phyloP scores from a whole-genome alignment of 2,888 invertebrate genomes.

The Helicoverpa assulta region DNA sequence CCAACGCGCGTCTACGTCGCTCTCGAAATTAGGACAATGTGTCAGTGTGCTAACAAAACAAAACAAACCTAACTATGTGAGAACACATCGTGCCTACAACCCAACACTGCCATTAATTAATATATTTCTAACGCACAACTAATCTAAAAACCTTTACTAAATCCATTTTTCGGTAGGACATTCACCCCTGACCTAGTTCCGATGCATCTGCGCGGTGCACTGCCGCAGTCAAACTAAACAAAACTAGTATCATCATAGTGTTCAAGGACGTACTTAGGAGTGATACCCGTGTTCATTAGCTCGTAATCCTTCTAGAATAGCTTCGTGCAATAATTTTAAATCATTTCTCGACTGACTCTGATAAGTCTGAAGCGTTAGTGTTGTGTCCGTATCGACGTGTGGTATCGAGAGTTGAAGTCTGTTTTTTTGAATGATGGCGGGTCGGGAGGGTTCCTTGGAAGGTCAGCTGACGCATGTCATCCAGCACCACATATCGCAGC shows the following conservation, averaged over 20 bases:
- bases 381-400: constrained; percentile 58
- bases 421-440: constrained; percentile 78
- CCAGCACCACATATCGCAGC: constrained; percentile 83
- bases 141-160: constrained; percentile 52
- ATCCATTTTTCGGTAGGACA: constrained; percentile 77
- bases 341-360: constrained; percentile 75
- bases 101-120: constrained; percentile 71
- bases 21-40: constrained; percentile 80
- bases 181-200: constrained; percentile 85
- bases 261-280: constrained; percentile 70
- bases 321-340: constrained; percentile 73
- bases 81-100: constrained; percentile 61
- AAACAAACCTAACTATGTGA: constrained; percentile 73
- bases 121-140: constrained; percentile 55
- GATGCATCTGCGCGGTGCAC: constrained; percentile 83
- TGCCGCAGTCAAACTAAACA: constrained; percentile 74
- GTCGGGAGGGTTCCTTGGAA: constrained; percentile 79
- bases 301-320: constrained; percentile 66
- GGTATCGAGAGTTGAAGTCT: constrained; percentile 65
- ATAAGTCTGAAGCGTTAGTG: constrained; percentile 76
- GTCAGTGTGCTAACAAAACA: constrained; percentile 76
- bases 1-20: constrained; percentile 77
- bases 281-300: constrained; percentile 89
- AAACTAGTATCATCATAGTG: constrained; percentile 64
- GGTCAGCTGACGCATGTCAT: constrained; percentile 85